Percentiles rank a stretch among this genome's conserved stretches.
These are phyloP conservation scores for Spheniscus humboldti DNA, from an alignment of 2,797 vertebrate genomes.

Conservation along the genomic window DNA sequence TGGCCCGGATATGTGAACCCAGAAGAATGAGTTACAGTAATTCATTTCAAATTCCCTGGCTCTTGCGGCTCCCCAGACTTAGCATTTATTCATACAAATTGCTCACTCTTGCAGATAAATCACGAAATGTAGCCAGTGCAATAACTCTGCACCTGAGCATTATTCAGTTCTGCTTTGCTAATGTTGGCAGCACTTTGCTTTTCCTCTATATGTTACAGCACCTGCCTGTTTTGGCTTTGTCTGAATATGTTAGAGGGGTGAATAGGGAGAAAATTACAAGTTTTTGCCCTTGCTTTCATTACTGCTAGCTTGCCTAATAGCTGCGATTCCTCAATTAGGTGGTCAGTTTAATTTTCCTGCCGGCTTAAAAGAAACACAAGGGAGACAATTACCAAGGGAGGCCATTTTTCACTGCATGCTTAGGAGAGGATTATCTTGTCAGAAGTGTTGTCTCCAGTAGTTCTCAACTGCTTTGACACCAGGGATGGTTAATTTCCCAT, in stretches of 20 bases:
- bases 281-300: neutral
- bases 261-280: neutral
- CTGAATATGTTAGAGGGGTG: neutral
- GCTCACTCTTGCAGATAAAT: constrained; percentile 31
- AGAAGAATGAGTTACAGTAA: neutral
- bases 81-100: constrained; percentile 32
- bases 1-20: neutral
- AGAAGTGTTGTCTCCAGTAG: neutral
- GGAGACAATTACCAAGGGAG: neutral
- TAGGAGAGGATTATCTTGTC: neutral
- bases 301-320: neutral
- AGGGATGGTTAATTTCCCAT: neutral
- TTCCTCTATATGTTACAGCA: neutral
- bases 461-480: neutral
- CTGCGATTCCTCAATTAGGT: neutral
- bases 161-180: constrained; percentile 2
- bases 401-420: neutral
- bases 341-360: neutral
- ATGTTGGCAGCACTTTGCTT: neutral
- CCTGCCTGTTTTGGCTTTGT: neutral
- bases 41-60: neutral
- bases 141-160: constrained; percentile 39
- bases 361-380: neutral
- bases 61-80: neutral
- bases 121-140: neutral